A percentile compares a stretch with the other conserved stretches of the same genome.
These are phyloP conservation scores for Ophioninae sp. DNA, from an alignment of 2,888 invertebrate species.

Conservation along the genomic window DNA sequence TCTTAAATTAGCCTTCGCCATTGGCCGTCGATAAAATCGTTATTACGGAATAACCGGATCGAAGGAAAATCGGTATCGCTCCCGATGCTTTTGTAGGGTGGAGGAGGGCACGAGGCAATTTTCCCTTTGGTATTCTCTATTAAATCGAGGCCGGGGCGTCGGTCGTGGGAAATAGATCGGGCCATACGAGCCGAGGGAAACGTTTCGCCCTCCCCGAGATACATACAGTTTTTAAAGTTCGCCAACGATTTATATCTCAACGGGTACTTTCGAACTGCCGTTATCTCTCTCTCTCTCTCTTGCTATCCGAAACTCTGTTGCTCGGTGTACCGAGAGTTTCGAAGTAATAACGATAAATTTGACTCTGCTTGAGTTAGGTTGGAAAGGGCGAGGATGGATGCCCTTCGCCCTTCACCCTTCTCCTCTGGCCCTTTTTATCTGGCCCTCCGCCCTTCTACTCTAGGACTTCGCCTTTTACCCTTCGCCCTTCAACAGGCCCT, in stretches of 20 bases:
- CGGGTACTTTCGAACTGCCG: slow-evolving; percentile 51
- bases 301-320: slow-evolving; percentile 18
- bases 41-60: no score
- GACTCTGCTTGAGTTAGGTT: slow-evolving; percentile 30
- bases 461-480: background rate
- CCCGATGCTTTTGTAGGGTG: background rate
- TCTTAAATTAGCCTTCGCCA: no score
- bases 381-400: slow-evolving; percentile 44
- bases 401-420: slow-evolving; percentile 19
- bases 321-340: slow-evolving; percentile 59
- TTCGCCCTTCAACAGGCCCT: background rate
- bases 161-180: background rate
- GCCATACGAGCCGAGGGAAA: slow-evolving; percentile 15
- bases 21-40: no score
- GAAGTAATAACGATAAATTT: slow-evolving; percentile 68
- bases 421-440: no score
- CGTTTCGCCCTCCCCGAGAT: slow-evolving; percentile 13
- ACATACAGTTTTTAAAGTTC: slow-evolving; percentile 50
- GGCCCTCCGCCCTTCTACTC: background rate
- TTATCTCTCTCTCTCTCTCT: slow-evolving; percentile 24
- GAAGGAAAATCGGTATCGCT: no score
- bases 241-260: slow-evolving; percentile 59
- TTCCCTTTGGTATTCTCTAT: slow-evolving; percentile 19
- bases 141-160: slow-evolving; percentile 6
- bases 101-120: background rate